Percentiles rank a stretch among this genome's conserved stretches.
Conservation (phyloP, 2,113 vertebrate species). For the Saguinus imperator region DNA sequence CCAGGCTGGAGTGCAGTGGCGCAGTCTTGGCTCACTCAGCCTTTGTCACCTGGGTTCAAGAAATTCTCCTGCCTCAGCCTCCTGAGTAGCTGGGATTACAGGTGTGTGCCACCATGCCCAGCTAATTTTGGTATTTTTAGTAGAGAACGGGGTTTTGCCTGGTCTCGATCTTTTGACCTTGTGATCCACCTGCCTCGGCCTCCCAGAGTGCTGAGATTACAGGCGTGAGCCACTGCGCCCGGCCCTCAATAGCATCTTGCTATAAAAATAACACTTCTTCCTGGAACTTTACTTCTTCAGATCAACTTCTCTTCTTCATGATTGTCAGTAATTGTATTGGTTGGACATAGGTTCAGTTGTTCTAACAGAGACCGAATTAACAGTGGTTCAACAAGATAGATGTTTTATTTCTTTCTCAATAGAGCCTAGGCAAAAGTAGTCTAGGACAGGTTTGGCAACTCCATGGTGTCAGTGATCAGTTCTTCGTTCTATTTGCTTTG, state of each 20-base stretch:
- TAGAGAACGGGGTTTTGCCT: too few species aligned
- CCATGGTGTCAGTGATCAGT: background rate
- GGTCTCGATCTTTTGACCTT: too few species aligned
- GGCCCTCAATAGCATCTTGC: background rate
- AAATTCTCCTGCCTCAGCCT: too few species aligned
- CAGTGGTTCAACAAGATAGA: background rate
- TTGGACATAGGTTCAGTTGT: background rate
- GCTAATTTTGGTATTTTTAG: too few species aligned
- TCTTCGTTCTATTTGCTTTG: background rate
- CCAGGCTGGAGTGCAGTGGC: too few species aligned
- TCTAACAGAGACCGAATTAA: background rate
- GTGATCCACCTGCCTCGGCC: too few species aligned
- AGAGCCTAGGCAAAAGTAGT: background rate
- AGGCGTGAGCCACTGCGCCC: too few species aligned
- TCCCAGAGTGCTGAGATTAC: too few species aligned
- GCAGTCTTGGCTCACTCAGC: too few species aligned
- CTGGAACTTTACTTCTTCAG: background rate
- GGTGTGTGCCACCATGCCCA: too few species aligned
- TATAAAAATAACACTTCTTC: background rate
- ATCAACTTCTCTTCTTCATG: background rate
- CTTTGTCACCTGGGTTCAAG: too few species aligned
- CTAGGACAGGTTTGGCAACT: background rate
- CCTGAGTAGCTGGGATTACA: too few species aligned
- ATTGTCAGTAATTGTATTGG: background rate
- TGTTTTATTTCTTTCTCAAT: slow-evolving; percentile 11